Evolutionary conservation across 2,888 invertebrate species (phyloP), one percentile per base, ranked within the genome.

Genomic region (Cistogaster globosa): DNA sequence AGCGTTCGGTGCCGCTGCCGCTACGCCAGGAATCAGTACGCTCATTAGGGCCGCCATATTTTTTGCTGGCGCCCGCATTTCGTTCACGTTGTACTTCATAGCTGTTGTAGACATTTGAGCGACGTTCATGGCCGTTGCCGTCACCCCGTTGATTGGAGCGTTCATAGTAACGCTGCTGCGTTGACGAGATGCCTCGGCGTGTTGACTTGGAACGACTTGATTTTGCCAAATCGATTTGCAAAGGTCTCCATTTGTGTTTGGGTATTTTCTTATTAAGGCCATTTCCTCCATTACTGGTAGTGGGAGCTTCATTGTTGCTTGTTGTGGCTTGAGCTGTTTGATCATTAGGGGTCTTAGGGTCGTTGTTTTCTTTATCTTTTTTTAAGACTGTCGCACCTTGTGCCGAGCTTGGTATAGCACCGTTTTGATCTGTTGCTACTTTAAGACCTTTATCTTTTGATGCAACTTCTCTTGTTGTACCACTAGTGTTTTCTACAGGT

Each of bases 161-260:
- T 18, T 87, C 87, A 55, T 91, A 89, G 62, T 91, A 90, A 26
- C 90, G 90, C 42, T 78, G 71, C 22, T 85, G 78, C 38, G 71
- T 18, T 32, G 89, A 87, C 11, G 89, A 26, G 72, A 92, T 87
- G 77, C 87, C 88, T 16, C 91, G 88, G 38, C 91, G 89, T 60
- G 94, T 93, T 85, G 91, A 89, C 69, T 90, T 90, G 90, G 95
- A 95, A 6, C 94, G 94, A 63, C 94, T 94, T 88, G 96, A 96
- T 81, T 96, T 95, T 87, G 92, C 89, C 89, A 96, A 94, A 90
- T 98, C 97, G 86, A 98, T 97, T 89, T 97, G 97, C 83, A 98
- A 93, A 0, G 98, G 98, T 80, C 97, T 96, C 98, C 98, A 98
- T 92, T 97, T 98, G 92, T 97, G 97, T 89, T 92, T 93, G 87